Evolutionary conservation across 2,113 vertebrate species (phyloP), one percentile per base, ranked within the genome.

Genomic region (Halichoeres trimaculatus): DNA sequence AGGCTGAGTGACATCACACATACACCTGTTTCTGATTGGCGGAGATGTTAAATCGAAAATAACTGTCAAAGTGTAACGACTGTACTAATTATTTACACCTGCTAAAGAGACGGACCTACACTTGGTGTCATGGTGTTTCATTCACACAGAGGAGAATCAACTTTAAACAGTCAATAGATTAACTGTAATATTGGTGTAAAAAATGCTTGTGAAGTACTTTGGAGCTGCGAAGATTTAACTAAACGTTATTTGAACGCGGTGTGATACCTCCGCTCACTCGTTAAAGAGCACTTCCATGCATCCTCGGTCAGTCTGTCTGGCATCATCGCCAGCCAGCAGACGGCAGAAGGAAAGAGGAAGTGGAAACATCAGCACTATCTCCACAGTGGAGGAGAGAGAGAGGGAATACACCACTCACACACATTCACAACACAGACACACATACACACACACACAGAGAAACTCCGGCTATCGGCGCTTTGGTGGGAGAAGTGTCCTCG

Each of bases 281-380:
- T 5, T 19, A 6, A 30, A 30, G 30, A 14, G 14, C 41, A 52
- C 43, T 14, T 53, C 7, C 50, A 5, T 14, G 67, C 59, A n/a
- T 67, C 70, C 72, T 47, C 53, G 48, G 63, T 70, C 19, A 14
- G 43, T n/a, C 17, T 8, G 43, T 48, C 36, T 66, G 86, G 64
- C 75, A 83, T 74, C 85, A 48, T 38, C 30, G 30, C 36, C 88
- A 84, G 90, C 89, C 87, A 88, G 85, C 85, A 90, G 84, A 89
- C 90, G 89, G 91, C 91, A 90, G 91, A 81, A 89, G 92, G 80
- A 86, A 93, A 66, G 88, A 93, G 93, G 94, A 94, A 95, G 93
- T 94, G 89, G 85, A 91, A 91, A 90, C 93, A 92, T 90, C 93
- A 91, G 92, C 92, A 70, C 70, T 86, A 68, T 89, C 83, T 84